Conservation (phyloP, 1,140 invertebrate genomes). For the Drosophila burlai region DNA sequence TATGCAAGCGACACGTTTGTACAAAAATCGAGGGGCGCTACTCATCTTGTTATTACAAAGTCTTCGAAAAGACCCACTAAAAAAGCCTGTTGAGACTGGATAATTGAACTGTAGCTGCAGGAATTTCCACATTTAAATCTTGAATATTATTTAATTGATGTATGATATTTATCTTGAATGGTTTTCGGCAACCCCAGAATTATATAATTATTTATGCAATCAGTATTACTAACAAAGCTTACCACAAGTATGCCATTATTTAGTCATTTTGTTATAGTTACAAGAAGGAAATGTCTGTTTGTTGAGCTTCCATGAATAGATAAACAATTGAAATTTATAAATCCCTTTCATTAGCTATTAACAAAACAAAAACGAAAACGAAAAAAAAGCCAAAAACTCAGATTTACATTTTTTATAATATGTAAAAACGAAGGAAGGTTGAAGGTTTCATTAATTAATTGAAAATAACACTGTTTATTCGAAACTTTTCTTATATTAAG, state of each 20-base stretch:
- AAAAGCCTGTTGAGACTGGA: neutral
- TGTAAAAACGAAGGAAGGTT: slow-evolving; percentile 2
- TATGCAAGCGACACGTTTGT: neutral
- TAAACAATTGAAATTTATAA: slow-evolving; percentile 40
- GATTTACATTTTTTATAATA: slow-evolving; percentile 7
- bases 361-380: neutral
- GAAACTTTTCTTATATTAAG: neutral
- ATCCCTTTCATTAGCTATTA: slow-evolving; percentile 25
- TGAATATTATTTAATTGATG: neutral
- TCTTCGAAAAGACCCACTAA: too few relatives aligned
- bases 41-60: neutral
- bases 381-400: neutral
- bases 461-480: neutral
- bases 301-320: slow-evolving; percentile 40
- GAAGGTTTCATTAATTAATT: slow-evolving; percentile 27
- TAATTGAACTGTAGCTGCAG: neutral
- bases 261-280: neutral
- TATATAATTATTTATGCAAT: slow-evolving; percentile 11
- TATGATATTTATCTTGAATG: neutral
- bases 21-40: neutral
- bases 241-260: slow-evolving; percentile 6
- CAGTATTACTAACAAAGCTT: slow-evolving; percentile 21
- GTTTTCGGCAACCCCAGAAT: slow-evolving; percentile 8
- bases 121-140: neutral
- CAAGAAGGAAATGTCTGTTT: slow-evolving; percentile 16